These are phyloP conservation scores for Orussus abietinus DNA, from an alignment of 1,140 invertebrate species.

Conservation along the genomic window DNA sequence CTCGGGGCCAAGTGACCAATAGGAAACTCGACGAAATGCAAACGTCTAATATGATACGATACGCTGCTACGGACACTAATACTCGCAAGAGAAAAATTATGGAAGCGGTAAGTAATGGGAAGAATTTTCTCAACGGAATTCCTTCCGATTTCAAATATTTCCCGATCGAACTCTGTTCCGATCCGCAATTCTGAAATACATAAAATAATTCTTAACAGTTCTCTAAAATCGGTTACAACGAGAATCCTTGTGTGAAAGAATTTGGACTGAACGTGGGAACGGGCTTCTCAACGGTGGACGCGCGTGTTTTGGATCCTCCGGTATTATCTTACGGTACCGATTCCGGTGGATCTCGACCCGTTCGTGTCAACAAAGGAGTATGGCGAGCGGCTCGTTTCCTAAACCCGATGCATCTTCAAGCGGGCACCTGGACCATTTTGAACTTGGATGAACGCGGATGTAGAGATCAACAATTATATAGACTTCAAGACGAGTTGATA, in stretches of 20 bases:
- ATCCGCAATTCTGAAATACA: too few relatives aligned
- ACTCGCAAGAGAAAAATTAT: conserved; percentile 62
- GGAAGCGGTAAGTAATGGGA: conserved; percentile 50
- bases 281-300: conserved; percentile 57
- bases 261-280: conserved; percentile 58
- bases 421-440: conserved; percentile 48
- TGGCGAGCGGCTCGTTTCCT: conserved; percentile 49
- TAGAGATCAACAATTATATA: conserved; percentile 18
- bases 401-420: conserved; percentile 15
- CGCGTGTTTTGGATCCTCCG: conserved; percentile 58
- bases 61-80: conserved; percentile 60
- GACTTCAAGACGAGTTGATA: conserved; percentile 13
- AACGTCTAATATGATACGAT: conserved; percentile 62
- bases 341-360: conserved; percentile 15
- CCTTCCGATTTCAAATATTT: too few relatives aligned
- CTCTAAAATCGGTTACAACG: conserved; percentile 45
- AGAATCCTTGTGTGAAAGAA: conserved; percentile 51
- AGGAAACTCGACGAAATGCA: conserved; percentile 58
- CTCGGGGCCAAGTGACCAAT: conserved; percentile 59
- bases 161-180: too few relatives aligned
- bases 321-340: conserved; percentile 50
- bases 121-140: too few relatives aligned
- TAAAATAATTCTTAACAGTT: conserved; percentile 34
- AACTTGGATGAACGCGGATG: conserved; percentile 28
- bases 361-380: conserved; percentile 40